Evolutionary conservation across 2,888 invertebrate genomes (phyloP), one percentile per base, ranked within the genome.

Genomic region (Mimachlamys varia): DNA sequence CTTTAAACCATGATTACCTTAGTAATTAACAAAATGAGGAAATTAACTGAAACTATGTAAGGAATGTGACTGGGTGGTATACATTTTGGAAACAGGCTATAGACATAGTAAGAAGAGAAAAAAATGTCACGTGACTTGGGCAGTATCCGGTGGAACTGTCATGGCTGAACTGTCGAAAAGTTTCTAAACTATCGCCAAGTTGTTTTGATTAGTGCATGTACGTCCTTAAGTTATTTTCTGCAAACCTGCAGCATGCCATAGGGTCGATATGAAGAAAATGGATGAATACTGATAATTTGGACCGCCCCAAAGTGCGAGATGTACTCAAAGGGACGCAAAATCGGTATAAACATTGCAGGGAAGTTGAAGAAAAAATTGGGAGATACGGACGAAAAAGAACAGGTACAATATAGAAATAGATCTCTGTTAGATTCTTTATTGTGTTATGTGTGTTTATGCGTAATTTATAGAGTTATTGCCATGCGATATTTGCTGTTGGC

Each of bases 91-190:
- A 90, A 90, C 55, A 88, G 62, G 62, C 90, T 90, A 88, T 88
- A 88, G 49, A 88, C n/a, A 90, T 44, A 53, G 88, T 49, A 44
- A 53, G 49, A 33, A 44, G 44, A 88, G 88, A 44, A 88, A 88
- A 89, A 90, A 27, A 89, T 89, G 76, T 91, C 91, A 91, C 90
- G 91, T 91, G 91, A 91, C 89, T 38, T 76, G 37, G 44, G 38
- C 53, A 89, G 89, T 90, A 76, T 90, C 91, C 91, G 91, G 91
- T 90, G 62, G n/a, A 62, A 89, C 90, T 90, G 90, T 91, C 90
- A 91, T 91, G 90, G 90, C 90, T 89, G 91, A 91, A 90, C 89
- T 90, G 90, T 91, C 88, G 53, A 87, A 76, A 91, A 91, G 49
- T 89, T 91, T 91, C 87, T 53, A 88, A 91, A 91, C 87, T 91